Evolutionary conservation across 2,797 vertebrate genomes (phyloP).

Genomic region (Trichosurus vulpecula): DNA sequence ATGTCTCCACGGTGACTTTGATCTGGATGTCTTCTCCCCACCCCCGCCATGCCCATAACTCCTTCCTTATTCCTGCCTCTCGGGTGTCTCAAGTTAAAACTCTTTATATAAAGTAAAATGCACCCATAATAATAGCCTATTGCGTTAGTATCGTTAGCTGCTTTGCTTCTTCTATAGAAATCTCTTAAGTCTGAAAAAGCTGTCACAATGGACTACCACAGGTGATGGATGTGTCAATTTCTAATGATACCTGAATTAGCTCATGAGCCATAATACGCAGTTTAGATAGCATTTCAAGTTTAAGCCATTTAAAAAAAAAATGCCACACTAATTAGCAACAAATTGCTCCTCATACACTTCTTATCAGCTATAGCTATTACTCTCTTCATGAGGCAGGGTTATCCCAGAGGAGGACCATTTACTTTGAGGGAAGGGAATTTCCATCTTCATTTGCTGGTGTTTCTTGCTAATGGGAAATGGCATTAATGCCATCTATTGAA

Average conservation of each 20-base stretch:
- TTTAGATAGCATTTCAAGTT: slow-evolving; percentile 76
- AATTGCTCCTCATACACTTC: slow-evolving; percentile 60
- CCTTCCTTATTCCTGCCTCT: not conserved
- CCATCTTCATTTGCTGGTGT: slow-evolving; percentile 32
- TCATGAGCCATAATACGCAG: slow-evolving; percentile 73
- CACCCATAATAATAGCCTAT: not conserved
- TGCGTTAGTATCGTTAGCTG: not conserved
- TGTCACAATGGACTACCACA: not conserved
- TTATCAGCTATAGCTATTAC: slow-evolving; percentile 60
- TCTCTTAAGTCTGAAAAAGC: not conserved
- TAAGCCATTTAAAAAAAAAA: slow-evolving; percentile 50
- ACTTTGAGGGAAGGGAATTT: slow-evolving; percentile 67
- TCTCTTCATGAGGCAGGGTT: slow-evolving; percentile 55
- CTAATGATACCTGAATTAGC: slow-evolving; percentile 77
- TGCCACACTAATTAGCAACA: slow-evolving; percentile 72
- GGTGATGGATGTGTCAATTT: slow-evolving; percentile 50
- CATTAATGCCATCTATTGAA: not conserved
- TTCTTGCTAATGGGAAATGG: slow-evolving; percentile 13
- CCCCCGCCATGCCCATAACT: not conserved
- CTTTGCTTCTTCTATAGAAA: not conserved
- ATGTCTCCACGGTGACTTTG: not conserved
- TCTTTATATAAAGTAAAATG: not conserved
- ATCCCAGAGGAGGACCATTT: slow-evolving; percentile 62
- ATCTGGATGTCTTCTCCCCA: not conserved
- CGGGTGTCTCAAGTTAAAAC: not conserved